Evolutionary conservation across 1,140 invertebrate species (phyloP).

Genomic region (Monomorium pharaonis): DNA sequence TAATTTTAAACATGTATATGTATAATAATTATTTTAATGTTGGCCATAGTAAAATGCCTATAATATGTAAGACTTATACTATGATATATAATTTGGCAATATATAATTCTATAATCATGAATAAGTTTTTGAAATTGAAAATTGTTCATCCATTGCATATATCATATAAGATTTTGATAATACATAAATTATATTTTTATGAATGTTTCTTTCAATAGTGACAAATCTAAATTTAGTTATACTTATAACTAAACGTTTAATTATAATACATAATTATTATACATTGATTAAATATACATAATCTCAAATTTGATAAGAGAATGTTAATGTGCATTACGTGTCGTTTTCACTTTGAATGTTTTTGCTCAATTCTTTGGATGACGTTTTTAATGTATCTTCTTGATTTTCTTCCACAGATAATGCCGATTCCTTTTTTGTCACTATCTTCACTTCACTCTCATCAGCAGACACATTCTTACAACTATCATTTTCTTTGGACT

Average conservation of each 20-base stretch:
- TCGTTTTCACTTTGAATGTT: conserved; percentile 16
- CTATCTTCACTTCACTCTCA: conserved; percentile 20
- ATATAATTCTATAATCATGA: not conserved
- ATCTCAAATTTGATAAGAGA: not conserved
- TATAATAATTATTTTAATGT: conserved; percentile 8
- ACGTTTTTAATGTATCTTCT: not conserved
- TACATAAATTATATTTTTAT: too few relatives aligned
- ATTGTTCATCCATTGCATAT: not conserved
- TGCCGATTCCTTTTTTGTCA: not conserved
- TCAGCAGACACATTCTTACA: not conserved
- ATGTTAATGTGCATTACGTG: not conserved
- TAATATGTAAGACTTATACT: not conserved
- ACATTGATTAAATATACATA: not conserved
- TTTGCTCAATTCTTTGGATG: not conserved
- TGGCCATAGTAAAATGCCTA: not conserved
- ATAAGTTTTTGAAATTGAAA: too few relatives aligned
- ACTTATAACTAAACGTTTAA: too few relatives aligned
- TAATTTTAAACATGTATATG: not conserved
- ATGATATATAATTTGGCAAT: not conserved
- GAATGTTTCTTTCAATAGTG: too few relatives aligned
- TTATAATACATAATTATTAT: not conserved
- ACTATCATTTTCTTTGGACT: conserved; percentile 56
- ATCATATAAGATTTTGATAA: too few relatives aligned
- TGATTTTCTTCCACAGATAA: not conserved
- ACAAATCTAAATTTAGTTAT: too few relatives aligned